phyloP scores from a whole-genome alignment of 2,888 invertebrate genomes.

The Luperina nickerlii region DNA sequence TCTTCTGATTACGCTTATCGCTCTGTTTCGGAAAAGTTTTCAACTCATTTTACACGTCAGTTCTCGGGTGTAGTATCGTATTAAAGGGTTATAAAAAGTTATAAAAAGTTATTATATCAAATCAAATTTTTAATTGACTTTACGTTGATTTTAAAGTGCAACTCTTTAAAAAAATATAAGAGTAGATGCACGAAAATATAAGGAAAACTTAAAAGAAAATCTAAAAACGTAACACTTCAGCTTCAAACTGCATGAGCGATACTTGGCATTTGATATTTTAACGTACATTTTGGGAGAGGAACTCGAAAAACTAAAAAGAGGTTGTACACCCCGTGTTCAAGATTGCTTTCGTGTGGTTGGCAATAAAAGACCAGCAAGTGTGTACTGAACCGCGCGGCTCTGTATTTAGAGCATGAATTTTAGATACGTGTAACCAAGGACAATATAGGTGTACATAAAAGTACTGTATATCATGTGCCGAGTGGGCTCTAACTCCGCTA shows the following conservation, averaged over 20 bases:
- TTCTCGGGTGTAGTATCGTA: slow-evolving; percentile 6
- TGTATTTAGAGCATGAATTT: slow-evolving; percentile 84
- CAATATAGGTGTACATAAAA: slow-evolving; percentile 71
- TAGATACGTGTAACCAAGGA: slow-evolving; percentile 78
- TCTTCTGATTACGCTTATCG: slow-evolving; percentile 57
- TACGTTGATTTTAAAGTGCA: not conserved
- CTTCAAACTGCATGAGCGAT: slow-evolving; percentile 24
- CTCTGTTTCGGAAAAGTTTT: slow-evolving; percentile 53
- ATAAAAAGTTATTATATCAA: not conserved
- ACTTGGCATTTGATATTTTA: slow-evolving; percentile 43
- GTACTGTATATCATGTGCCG: slow-evolving; percentile 69
- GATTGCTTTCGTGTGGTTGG: slow-evolving; percentile 80
- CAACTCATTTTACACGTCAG: slow-evolving; percentile 43
- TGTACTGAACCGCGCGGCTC: slow-evolving; percentile 74
- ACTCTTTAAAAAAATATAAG: not conserved
- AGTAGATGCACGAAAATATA: slow-evolving; percentile 10
- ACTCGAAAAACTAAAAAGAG: slow-evolving; percentile 42
- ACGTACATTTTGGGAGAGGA: slow-evolving; percentile 27
- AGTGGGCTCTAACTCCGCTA: slow-evolving; percentile 64
- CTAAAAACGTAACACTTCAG: slow-evolving; percentile 12
- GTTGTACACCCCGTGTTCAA: slow-evolving; percentile 69
- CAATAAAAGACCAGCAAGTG: slow-evolving; percentile 79
- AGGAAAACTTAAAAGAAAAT: slow-evolving; percentile 35
- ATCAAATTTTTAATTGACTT: slow-evolving; percentile 19
- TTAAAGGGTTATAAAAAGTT: slow-evolving; percentile 18